Evolutionary conservation across 2,888 invertebrate species (phyloP).

Genomic region (Azorinus chamasolen): DNA sequence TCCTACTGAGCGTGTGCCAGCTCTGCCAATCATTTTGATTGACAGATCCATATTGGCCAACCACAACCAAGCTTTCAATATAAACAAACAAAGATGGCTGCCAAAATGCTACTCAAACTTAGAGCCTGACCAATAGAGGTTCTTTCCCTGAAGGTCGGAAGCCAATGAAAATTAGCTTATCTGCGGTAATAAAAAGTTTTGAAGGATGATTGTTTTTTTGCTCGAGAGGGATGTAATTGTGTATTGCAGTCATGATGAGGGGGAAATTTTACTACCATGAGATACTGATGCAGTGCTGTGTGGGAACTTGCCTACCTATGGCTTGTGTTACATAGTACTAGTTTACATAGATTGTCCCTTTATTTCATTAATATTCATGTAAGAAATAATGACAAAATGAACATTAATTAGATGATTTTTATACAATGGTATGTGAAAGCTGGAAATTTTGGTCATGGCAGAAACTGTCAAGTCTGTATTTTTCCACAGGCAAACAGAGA

Average conservation of each 20-base stretch:
- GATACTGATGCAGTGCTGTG: not conserved
- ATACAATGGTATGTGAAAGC: too few species aligned
- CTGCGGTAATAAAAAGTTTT: conserved; percentile 20
- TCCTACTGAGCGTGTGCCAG: conserved; percentile 42
- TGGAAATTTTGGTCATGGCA: too few species aligned
- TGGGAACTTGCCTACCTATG: too few species aligned
- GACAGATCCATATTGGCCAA: conserved; percentile 43
- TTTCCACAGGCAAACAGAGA: too few species aligned
- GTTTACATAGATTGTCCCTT: too few species aligned
- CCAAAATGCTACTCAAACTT: conserved; percentile 23
- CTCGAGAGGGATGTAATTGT: conserved; percentile 16
- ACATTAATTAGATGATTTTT: too few species aligned
- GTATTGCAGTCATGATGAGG: not conserved
- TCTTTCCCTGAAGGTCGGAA: not conserved
- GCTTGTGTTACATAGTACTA: too few species aligned
- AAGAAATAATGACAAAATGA: too few species aligned
- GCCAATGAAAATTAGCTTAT: conserved; percentile 37
- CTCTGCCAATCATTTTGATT: conserved; percentile 55
- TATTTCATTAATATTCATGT: too few species aligned
- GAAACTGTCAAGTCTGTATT: too few species aligned
- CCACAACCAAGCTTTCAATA: conserved; percentile 29
- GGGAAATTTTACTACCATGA: not conserved
- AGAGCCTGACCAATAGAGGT: not conserved
- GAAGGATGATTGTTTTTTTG: conserved; percentile 7
- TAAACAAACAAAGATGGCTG: conserved; percentile 40